Percentiles rank a stretch among this genome's conserved stretches.
These are phyloP conservation scores for Drosophila seguyi DNA, from an alignment of 1,140 invertebrate genomes.

Conservation along the genomic window DNA sequence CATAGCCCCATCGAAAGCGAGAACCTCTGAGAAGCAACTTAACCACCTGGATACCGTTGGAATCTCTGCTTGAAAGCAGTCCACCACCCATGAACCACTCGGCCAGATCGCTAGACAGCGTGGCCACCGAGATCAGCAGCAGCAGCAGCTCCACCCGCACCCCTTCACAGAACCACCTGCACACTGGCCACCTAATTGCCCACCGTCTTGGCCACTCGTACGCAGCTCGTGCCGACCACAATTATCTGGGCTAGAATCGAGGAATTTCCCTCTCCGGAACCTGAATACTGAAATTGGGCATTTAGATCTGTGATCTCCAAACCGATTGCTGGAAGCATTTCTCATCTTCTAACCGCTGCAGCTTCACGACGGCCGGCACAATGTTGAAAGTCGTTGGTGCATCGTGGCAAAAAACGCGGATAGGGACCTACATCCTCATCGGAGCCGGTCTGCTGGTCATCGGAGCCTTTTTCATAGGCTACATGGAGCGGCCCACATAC, in stretches of 20 bases:
- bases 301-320: conserved; percentile 19
- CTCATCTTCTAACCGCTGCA: conserved; percentile 4
- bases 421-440: conserved; percentile 89
- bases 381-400: conserved; percentile 92
- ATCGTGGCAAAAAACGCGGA: conserved; percentile 91
- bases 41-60: conserved; percentile 29
- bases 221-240: conserved; percentile 77
- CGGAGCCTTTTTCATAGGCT: conserved; percentile 88
- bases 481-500: conserved; percentile 89
- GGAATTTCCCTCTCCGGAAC: neutral
- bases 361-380: conserved; percentile 82
- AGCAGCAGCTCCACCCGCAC: conserved; percentile 32
- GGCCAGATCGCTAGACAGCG: conserved; percentile 76
- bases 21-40: conserved; percentile 4
- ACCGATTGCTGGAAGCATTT: conserved; percentile 10
- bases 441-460: conserved; percentile 89
- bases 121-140: conserved; percentile 64
- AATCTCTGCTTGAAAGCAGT: conserved; percentile 62
- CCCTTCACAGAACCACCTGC: conserved; percentile 30
- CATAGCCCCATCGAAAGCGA: neutral
- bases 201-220: conserved; percentile 78
- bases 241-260: conserved; percentile 65
- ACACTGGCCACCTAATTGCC: conserved; percentile 56
- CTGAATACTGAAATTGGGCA: neutral
- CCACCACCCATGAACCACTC: conserved; percentile 74